Percentiles rank a stretch among this genome's conserved stretches.
Conservation (phyloP, 2,113 vertebrate genomes). For the Xiphophorus hellerii region DNA sequence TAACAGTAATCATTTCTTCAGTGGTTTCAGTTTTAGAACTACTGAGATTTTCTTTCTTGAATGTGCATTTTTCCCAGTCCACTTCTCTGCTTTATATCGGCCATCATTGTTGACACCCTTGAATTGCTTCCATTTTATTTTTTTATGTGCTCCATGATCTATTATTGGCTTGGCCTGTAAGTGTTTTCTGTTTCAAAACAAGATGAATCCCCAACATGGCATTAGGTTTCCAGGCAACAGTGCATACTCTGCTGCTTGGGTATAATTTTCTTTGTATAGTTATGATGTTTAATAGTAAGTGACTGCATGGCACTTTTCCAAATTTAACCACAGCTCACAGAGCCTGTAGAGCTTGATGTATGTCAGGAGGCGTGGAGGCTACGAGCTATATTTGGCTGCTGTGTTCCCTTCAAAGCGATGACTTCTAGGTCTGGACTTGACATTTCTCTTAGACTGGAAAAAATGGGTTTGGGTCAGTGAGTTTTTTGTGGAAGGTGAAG, state of each 20-base stretch:
- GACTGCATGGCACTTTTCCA: constrained; percentile 69
- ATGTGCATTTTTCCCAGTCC: constrained; percentile 18
- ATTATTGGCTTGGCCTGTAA: constrained; percentile 68
- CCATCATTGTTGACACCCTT: constrained; percentile 59
- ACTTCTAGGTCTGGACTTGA: constrained; percentile 71
- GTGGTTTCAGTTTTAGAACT: constrained; percentile 27
- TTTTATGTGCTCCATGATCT: constrained; percentile 58
- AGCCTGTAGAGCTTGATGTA: constrained; percentile 59
- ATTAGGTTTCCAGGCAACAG: constrained; percentile 76
- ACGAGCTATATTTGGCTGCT: constrained; percentile 73
- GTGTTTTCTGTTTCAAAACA: constrained; percentile 72
- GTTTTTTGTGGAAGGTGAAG: constrained; percentile 33
- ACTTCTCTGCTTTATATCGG: constrained; percentile 33
- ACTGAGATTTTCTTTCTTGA: constrained; percentile 27
- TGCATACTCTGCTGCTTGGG: constrained; percentile 55
- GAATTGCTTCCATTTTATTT: constrained; percentile 38
- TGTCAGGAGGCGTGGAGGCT: constrained; percentile 61
- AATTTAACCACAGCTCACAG: constrained; percentile 62
- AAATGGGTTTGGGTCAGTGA: constrained; percentile 72
- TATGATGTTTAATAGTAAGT: constrained; percentile 72
- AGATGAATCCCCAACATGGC: constrained; percentile 70
- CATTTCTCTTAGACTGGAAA: constrained; percentile 78
- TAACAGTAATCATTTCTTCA: constrained; percentile 40
- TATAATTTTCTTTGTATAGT: constrained; percentile 73
- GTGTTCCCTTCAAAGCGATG: constrained; percentile 67